phyloP scores from a whole-genome alignment of 2,888 invertebrate genomes.

The Eutolmus rufibarbis region DNA sequence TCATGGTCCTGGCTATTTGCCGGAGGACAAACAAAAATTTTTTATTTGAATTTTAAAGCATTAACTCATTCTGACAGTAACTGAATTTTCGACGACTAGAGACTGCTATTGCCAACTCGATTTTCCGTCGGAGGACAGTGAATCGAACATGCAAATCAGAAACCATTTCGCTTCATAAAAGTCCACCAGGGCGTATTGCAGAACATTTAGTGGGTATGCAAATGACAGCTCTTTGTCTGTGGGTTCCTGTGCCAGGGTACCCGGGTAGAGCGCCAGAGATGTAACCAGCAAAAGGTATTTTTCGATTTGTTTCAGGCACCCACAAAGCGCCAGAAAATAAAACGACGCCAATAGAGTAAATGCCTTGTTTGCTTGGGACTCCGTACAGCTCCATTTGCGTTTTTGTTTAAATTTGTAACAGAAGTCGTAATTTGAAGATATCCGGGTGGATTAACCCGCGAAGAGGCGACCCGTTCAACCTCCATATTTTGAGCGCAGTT shows the following conservation, averaged over 20 bases:
- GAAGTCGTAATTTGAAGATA: conserved; percentile 26
- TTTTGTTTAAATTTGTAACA: conserved; percentile 29
- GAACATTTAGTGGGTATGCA: conserved; percentile 40
- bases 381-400: background rate
- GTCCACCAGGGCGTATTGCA: conserved; percentile 24
- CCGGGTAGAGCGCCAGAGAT: background rate
- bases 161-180: conserved; percentile 41
- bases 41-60: conserved; percentile 24
- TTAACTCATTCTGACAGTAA: conserved; percentile 40
- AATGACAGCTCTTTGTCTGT: conserved; percentile 36
- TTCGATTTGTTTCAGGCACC: conserved; percentile 37
- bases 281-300: conserved; percentile 35
- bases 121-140: conserved; percentile 36
- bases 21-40: conserved; percentile 11
- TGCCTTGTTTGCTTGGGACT: conserved; percentile 21
- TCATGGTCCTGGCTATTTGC: background rate
- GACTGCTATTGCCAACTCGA: conserved; percentile 35
- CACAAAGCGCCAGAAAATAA: conserved; percentile 32
- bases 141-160: conserved; percentile 41
- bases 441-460: conserved; percentile 16
- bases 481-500: background rate
- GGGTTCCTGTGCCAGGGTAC: background rate
- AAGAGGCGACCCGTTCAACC: background rate
- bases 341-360: conserved; percentile 25
- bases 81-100: conserved; percentile 36